Base-by-base conservation (phyloP, 2,888 invertebrate genomes). In the Cryptocephalus primarius region DNA sequence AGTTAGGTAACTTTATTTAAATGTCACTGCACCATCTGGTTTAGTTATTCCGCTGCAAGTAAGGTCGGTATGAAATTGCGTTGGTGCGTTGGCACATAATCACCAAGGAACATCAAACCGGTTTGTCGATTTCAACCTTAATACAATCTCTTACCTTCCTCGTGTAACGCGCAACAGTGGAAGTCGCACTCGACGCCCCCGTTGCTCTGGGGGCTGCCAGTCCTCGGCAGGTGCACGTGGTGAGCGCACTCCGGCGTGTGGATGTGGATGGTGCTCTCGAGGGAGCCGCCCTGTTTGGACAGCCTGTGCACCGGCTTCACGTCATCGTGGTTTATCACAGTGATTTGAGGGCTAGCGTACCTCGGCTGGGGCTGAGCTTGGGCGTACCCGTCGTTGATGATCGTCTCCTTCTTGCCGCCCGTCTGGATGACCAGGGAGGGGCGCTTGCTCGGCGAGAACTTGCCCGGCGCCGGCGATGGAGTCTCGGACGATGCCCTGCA, bases 111-210 rank as follows among this genome's bases (percentile, higher is more conserved):
- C 22, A 6, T 22, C 22, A 22, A 22, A 4, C 22, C 3, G 22
- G 6, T 22, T 2, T 4, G 22, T 22, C 22, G 22, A 6, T 22
- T 22, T 22, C 22, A 22, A 22, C 22, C 6, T 22, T 2, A 22
- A 22, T 22, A 22, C 3, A 22, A 6, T 22, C 22, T 22, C 22
- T 22, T 36, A 36, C 36, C 90, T 69, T 90, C 92, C 71, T 92
- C 91, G 78, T 93, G 93, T 61, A 93, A 75, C 55, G 92, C 88
- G 74, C 92, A 92, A 72, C 93, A 93, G 72, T 93, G 93, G 73
- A 93, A 93, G 75, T 93, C 93, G 75, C 93, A 93, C 72, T 92
- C 90, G 56, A 75, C 67, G 64, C 75, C 67, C 64, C 77, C 73
- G 65, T 77, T 75, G 55, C 64, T 79, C 74, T 64, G 78, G 71